These are phyloP conservation scores for Latrodectus geometricus DNA, from an alignment of 1,140 invertebrate species.

Conservation along the genomic window DNA sequence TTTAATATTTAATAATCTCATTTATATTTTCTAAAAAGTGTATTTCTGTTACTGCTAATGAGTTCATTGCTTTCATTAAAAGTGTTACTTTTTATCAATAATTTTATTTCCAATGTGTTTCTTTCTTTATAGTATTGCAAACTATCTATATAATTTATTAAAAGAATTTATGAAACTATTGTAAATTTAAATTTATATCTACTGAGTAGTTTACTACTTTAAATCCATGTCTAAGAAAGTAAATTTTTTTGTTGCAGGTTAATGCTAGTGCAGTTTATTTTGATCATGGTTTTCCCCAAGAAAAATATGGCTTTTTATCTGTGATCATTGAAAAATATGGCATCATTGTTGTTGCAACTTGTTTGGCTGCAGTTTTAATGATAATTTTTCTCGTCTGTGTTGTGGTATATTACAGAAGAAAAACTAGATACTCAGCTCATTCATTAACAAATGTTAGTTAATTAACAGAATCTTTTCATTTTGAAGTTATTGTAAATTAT, in stretches of 20 bases:
- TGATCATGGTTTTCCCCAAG: not conserved
- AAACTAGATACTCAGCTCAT: constrained; percentile 12
- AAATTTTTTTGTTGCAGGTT: not conserved
- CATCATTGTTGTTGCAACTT: not conserved
- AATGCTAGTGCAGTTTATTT: not conserved
- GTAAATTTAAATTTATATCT: no score
- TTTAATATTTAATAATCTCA: no score
- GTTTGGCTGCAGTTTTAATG: not conserved
- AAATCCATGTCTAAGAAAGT: not conserved
- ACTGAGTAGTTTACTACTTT: not conserved
- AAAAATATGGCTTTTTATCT: constrained; percentile 8
- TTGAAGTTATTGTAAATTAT: no score
- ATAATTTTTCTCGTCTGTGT: constrained; percentile 12
- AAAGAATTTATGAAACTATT: no score
- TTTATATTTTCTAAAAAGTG: no score
- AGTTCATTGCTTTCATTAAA: not conserved
- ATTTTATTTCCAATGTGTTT: not conserved
- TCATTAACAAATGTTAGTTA: constrained; percentile 9
- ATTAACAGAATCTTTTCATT: no score
- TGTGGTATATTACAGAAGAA: constrained; percentile 15
- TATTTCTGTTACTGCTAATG: no score
- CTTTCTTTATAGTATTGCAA: no score
- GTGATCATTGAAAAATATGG: constrained; percentile 12
- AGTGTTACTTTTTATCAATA: not conserved
- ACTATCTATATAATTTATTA: no score